These are phyloP conservation scores for Callipepla squamata DNA, from an alignment of 2,113 vertebrate genomes.

Conservation along the genomic window DNA sequence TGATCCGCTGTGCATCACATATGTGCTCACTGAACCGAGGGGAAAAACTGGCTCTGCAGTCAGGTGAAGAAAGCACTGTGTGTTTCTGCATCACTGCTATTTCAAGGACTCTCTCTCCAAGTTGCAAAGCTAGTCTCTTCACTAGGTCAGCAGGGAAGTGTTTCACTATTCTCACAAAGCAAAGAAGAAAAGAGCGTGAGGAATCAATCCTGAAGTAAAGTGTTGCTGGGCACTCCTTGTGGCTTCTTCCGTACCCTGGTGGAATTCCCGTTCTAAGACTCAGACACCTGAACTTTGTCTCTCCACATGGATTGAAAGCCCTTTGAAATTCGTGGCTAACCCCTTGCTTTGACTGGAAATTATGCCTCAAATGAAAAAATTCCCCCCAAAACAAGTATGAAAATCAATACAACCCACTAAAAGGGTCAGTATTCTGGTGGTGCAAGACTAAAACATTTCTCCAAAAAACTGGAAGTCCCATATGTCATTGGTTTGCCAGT, in stretches of 20 bases:
- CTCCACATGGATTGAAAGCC: not conserved
- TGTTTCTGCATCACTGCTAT: not conserved
- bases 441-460: not conserved
- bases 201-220: not conserved
- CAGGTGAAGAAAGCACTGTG: not conserved
- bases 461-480: not conserved
- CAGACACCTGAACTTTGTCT: not conserved
- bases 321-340: rapidly evolving
- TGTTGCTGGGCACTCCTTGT: not conserved
- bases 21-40: not conserved
- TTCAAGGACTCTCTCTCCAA: not conserved
- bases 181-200: not conserved
- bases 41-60: not conserved
- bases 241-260: not conserved
- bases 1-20: not conserved
- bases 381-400: rapidly evolving
- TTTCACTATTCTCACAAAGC: not conserved
- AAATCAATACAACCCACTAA: not conserved
- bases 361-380: not conserved
- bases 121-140: not conserved
- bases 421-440: not conserved
- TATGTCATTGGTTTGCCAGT: not conserved
- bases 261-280: not conserved
- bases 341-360: not conserved
- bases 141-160: not conserved